Evolutionary conservation across 2,888 invertebrate species (phyloP).

Genomic region (Andrena hattorfiana): DNA sequence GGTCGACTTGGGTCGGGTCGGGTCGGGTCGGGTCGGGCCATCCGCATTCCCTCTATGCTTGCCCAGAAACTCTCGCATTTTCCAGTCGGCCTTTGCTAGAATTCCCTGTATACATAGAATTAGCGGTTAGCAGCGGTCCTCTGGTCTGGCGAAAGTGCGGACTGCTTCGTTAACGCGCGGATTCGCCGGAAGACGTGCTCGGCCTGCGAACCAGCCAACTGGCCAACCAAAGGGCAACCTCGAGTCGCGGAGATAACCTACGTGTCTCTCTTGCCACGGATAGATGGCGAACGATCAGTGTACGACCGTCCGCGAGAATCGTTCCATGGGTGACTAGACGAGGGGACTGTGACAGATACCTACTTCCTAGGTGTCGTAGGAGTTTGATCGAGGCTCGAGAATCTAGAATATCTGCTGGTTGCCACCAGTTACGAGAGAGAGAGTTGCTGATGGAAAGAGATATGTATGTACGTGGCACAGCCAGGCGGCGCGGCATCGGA

Average conservation of each 20-base stretch:
- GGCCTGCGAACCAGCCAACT: conserved; percentile 55
- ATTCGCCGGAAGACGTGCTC: conserved; percentile 64
- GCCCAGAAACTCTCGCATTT: conserved; percentile 35
- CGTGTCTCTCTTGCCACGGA: no score
- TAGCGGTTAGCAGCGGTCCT: conserved; percentile 60
- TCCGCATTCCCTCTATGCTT: conserved; percentile 3
- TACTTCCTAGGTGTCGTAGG: no score
- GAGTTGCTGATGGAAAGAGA: background rate
- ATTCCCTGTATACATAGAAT: conserved; percentile 66
- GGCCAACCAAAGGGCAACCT: background rate
- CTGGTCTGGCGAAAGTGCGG: conserved; percentile 58
- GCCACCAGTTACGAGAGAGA: background rate
- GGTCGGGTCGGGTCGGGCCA: background rate
- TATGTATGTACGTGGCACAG: background rate
- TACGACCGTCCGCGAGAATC: no score
- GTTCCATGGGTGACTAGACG: no score
- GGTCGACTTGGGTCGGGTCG: background rate
- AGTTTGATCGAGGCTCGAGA: no score
- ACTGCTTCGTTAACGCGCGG: conserved; percentile 72
- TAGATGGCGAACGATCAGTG: no score
- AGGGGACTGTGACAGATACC: no score
- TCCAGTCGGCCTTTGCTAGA: conserved; percentile 23
- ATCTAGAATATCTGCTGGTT: background rate
- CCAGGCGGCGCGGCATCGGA: background rate
- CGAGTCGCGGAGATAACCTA: background rate